Base-by-base conservation (phyloP, 1,140 invertebrate species). In the Drepana arcuata region DNA sequence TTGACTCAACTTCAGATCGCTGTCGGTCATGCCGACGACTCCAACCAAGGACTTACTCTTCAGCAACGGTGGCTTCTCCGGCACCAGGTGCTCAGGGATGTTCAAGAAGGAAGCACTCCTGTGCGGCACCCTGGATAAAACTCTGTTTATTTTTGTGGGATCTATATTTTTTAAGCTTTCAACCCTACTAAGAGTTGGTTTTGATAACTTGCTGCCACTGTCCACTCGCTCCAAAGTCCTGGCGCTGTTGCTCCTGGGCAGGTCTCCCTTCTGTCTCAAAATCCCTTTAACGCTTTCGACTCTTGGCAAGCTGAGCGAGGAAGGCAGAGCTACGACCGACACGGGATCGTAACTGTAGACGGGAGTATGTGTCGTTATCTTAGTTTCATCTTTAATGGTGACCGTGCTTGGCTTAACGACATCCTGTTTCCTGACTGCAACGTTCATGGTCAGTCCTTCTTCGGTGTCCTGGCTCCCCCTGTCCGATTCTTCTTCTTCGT, bases 71-170 rank as follows among this genome's bases (percentile, higher is more conserved):
- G 74, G 74, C 41, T 77, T 75, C 13, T 71, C 72, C 16, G 73
- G 74, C 4, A 58, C 40, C 13, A 82, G 49, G 53, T 80, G 73
- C 11, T 69, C 67, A 11, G 81, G 75, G 25, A 84, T 74, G 15
- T 82, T 83, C 4, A 84, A 49, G 59, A 81, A 84, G 1, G 83
- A 84, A 1, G 83, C 81, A 28, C 83, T 84, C 49, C 78, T 73
- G 32, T 83, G 74, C 0, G 83, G 83, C 2, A 84, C 63, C 49
- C 80, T 70, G 5, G 74, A 48, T 33, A 84, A 30, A 0, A 84
- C 70, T 42, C 71, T 83, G 21, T 78, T 82, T 2, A 84, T 65
- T 50, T 78, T 81, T 13, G 35, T 58, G 3, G 77, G 69, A 40
- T 84, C 82, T 18, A 84, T 68, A 48, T 53, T 73, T 29, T 83